Conservation (phyloP, 2,797 vertebrate genomes). For the Falco peregrinus region DNA sequence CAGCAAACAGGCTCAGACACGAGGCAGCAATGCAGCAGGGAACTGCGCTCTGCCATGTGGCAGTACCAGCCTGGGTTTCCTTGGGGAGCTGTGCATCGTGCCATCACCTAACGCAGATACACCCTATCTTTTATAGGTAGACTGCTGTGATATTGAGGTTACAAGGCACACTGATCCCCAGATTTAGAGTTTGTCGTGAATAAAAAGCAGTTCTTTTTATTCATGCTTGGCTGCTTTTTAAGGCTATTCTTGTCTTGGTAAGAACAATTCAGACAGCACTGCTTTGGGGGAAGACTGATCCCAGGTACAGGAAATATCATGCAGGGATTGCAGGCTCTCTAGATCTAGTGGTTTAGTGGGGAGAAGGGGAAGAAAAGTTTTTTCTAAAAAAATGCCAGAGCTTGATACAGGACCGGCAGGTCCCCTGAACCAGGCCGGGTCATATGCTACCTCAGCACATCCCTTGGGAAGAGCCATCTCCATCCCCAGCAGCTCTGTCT, state of each 20-base stretch:
- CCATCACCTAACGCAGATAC: no score
- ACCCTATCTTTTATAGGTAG: not conserved
- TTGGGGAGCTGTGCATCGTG: no score
- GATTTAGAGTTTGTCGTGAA: not conserved
- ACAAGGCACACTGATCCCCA: not conserved
- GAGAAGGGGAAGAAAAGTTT: not conserved
- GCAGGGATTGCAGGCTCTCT: not conserved
- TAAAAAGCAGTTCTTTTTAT: not conserved
- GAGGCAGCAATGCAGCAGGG: no score
- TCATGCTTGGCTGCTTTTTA: not conserved
- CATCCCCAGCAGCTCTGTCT: not conserved
- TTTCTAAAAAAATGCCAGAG: not conserved
- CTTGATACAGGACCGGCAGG: not conserved
- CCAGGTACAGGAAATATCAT: not conserved
- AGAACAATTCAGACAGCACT: not conserved
- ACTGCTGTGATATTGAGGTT: no score
- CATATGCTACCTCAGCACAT: not conserved
- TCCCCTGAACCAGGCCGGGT: not conserved
- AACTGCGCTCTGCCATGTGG: not conserved
- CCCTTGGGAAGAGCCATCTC: not conserved
- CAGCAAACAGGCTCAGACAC: accelerated
- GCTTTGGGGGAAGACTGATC: not conserved
- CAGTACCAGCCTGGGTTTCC: not conserved
- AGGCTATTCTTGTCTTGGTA: not conserved
- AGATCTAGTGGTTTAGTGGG: not conserved